A percentile compares a stretch with the other conserved stretches of the same genome.
phyloP scores from a whole-genome alignment of 2,113 vertebrate genomes.

The Xerus inauris region DNA sequence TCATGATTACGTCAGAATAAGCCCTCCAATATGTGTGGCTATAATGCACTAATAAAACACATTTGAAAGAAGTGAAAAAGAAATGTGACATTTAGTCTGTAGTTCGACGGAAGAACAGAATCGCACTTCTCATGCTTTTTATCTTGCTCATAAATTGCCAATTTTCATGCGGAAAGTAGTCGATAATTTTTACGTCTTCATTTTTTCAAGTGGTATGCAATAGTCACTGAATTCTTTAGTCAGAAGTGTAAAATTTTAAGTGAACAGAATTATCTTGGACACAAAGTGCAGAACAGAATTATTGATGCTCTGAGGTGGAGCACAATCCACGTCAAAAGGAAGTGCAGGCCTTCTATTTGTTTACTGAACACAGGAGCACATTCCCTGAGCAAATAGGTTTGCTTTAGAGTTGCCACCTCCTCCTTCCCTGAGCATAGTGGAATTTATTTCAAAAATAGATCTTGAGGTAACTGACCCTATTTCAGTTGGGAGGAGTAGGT shows the following conservation, averaged over 20 bases:
- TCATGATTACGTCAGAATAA: too few relatives aligned
- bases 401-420: not conserved
- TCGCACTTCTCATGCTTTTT: not conserved
- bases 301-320: not conserved
- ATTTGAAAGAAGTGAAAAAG: not conserved
- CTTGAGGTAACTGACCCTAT: not conserved
- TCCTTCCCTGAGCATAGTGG: not conserved
- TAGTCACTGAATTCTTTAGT: not conserved
- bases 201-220: not conserved
- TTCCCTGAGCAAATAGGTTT: not conserved
- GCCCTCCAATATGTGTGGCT: too few relatives aligned
- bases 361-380: not conserved
- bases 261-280: not conserved
- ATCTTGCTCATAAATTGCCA: not conserved
- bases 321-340: too few relatives aligned
- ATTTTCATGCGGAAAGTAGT: not conserved
- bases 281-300: not conserved
- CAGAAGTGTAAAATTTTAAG: not conserved
- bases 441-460: not conserved
- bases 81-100: not conserved
- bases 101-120: not conserved
- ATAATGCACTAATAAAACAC: too few relatives aligned
- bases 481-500: not conserved
- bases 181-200: not conserved
- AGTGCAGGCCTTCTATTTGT: fast-evolving